Evolutionary conservation across 2,113 vertebrate genomes (phyloP).

Genomic region (Neodon shergylaensis): DNA sequence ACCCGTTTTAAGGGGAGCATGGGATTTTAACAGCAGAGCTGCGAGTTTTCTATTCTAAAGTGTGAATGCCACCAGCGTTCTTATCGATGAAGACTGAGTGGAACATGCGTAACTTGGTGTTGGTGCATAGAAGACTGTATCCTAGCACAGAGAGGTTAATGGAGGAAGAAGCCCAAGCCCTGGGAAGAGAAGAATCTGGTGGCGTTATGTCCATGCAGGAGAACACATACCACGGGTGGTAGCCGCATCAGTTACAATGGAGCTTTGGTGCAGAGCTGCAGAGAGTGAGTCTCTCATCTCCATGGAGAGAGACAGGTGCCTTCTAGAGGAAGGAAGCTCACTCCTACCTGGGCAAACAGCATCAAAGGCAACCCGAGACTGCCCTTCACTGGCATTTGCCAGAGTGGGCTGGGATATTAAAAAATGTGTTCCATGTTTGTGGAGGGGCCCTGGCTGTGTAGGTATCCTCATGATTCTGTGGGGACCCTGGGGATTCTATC

Average conservation of each 20-base stretch:
- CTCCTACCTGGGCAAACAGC: background rate
- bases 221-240: background rate
- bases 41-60: constrained; percentile 49
- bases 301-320: background rate
- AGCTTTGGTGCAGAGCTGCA: background rate
- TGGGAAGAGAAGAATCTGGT: background rate
- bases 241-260: rapidly evolving
- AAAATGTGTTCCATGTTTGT: background rate
- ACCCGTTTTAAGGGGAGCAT: background rate
- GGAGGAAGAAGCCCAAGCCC: background rate
- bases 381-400: background rate
- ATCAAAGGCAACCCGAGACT: background rate
- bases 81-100: background rate
- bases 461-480: background rate
- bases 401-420: background rate
- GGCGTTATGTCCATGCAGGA: background rate
- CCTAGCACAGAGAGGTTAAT: background rate
- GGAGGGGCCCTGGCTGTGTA: background rate
- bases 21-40: constrained; percentile 51
- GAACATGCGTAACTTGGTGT: background rate
- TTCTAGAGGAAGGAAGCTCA: background rate
- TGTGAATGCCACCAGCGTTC: background rate
- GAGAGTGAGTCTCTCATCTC: background rate
- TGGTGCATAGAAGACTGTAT: background rate
- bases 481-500: background rate